These are phyloP conservation scores for Nephrotoma flavescens DNA, from an alignment of 2,888 invertebrate genomes.

Conservation along the genomic window DNA sequence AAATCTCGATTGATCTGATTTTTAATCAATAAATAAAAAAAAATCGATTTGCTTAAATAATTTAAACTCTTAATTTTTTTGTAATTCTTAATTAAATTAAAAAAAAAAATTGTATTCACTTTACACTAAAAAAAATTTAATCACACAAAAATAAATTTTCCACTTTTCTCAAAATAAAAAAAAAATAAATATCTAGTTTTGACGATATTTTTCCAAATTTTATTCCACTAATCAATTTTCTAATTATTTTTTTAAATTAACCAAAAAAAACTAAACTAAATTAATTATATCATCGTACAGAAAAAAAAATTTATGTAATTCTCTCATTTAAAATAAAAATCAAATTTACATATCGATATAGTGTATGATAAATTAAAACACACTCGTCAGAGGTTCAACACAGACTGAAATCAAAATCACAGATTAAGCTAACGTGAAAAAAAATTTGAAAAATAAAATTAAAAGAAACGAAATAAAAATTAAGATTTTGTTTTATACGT, in stretches of 20 bases:
- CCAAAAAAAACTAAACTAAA: background rate
- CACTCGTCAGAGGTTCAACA: conserved; percentile 1
- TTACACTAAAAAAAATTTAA: background rate
- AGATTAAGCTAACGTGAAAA: background rate
- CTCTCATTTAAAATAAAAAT: background rate
- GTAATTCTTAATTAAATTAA: no score
- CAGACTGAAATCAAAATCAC: background rate
- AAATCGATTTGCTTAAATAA: background rate
- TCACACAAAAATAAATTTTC: background rate
- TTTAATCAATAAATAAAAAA: background rate
- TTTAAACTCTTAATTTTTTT: background rate
- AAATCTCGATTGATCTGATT: background rate
- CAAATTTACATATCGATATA: background rate
- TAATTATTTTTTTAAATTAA: background rate
- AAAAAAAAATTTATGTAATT: background rate
- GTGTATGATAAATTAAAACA: background rate
- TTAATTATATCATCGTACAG: background rate
- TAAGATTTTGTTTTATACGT: background rate
- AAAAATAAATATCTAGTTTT: background rate
- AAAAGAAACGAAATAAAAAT: background rate
- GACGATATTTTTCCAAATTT: background rate
- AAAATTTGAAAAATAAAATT: background rate
- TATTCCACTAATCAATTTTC: background rate
- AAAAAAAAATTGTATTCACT: background rate
- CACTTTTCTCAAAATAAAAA: background rate